phyloP scores from a whole-genome alignment of 2,888 invertebrate species.

The Rotaria magnacalcarata region DNA sequence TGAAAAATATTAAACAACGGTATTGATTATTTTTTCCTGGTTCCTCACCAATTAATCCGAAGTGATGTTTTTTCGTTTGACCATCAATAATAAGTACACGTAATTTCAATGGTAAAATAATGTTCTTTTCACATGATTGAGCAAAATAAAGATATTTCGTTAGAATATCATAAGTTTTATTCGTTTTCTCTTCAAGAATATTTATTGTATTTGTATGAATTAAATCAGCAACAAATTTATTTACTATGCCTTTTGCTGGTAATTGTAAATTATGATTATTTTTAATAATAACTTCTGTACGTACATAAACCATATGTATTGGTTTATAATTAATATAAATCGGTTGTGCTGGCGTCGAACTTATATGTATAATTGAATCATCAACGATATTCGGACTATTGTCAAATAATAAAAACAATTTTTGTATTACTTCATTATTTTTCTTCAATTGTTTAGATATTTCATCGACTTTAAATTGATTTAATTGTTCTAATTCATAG shows the following conservation, averaged over 20 bases:
- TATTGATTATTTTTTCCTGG: background rate
- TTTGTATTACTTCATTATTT: background rate
- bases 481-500: background rate
- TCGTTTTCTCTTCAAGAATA: background rate
- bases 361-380: constrained; percentile 5
- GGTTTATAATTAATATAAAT: background rate
- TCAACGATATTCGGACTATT: background rate
- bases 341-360: constrained; percentile 6
- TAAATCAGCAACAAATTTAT: background rate
- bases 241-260: background rate
- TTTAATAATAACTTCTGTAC: background rate
- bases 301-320: background rate
- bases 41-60: background rate
- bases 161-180: background rate
- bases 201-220: background rate
- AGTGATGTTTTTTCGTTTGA: background rate
- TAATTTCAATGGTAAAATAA: constrained; percentile 3
- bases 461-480: background rate
- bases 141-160: background rate
- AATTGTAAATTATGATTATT: background rate
- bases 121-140: background rate
- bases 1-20: constrained; percentile 27
- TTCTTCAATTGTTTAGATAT: background rate
- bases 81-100: background rate
- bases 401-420: background rate